Evolutionary conservation across 2,888 invertebrate species (phyloP), one percentile per base, ranked within the genome.

Genomic region (Hydriomena furcata): DNA sequence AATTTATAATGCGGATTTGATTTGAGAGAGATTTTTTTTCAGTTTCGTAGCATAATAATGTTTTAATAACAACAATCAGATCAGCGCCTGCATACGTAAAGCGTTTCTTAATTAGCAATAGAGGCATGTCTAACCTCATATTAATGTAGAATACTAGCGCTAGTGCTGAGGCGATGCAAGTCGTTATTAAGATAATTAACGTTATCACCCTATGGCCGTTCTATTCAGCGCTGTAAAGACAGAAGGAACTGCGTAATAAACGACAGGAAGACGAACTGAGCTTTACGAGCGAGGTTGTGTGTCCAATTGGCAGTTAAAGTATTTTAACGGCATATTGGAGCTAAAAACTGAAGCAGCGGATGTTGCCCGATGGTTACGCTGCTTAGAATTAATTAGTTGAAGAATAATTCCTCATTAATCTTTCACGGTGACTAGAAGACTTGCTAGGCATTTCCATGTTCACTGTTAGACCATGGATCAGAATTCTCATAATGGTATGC

Each of bases 351-450:
- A 79, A 77, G 58, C 68, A 60, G 71, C 71, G 73, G 75, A 79
- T 75, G 71, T 71, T 69, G 66, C 62, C 61, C 60, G 63, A 63
- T 61, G 62, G 64, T 68, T 71, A 69, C 51, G 12, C 40, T 68
- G 35, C 30, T 68, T 68, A 63, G 73, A 75, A 78, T 82, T 82
- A 82, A 85, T 84, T 82, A 81, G 71, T 69, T 63, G 66, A 71
- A 70, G 73, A 55, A 78, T 79, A 77, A 81, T 78, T 81, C 77
- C 80, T 80, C 78, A 80, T 85, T 84, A 80, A 81, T 81, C 78
- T 79, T 63, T 71, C 78, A 17, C 17, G 17, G 74, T 66, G 70
- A 60, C 68, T 65, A 59, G 68, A 32, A 65, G 71, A 71, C 61
- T 63, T 58, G 69, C 70, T 59, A 60, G 63, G 76, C 63, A 78